Evolutionary conservation across 2,888 invertebrate species (phyloP).

Genomic region (Polydrusus pterygomalis): DNA sequence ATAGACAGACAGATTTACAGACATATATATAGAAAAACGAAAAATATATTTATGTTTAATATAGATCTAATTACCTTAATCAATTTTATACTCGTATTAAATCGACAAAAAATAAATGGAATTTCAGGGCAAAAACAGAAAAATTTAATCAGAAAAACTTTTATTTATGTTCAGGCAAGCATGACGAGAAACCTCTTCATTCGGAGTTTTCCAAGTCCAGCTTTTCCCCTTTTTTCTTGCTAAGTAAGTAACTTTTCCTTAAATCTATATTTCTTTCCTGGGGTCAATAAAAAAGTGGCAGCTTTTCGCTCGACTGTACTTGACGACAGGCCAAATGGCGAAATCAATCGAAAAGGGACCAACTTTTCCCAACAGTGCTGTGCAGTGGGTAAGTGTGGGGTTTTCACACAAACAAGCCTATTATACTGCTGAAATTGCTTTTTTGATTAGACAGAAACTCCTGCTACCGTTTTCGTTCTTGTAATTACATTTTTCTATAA

Average conservation of each 20-base stretch:
- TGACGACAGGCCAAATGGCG: slow-evolving; percentile 55
- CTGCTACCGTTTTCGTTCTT: slow-evolving; percentile 23
- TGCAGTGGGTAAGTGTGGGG: slow-evolving; percentile 32
- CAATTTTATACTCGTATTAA: too few species aligned
- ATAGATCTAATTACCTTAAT: background rate
- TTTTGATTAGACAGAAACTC: slow-evolving; percentile 42
- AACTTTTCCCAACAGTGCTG: slow-evolving; percentile 49
- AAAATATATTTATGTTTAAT: too few species aligned
- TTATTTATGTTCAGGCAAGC: slow-evolving; percentile 55
- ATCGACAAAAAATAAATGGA: too few species aligned
- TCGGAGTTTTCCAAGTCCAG: slow-evolving; percentile 48
- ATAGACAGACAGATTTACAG: too few species aligned
- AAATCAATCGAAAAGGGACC: slow-evolving; percentile 54
- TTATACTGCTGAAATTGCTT: slow-evolving; percentile 49
- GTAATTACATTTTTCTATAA: slow-evolving; percentile 27
- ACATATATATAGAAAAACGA: too few species aligned
- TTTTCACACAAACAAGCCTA: slow-evolving; percentile 35
- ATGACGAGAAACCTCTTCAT: slow-evolving; percentile 56
- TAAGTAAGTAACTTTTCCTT: slow-evolving; percentile 55
- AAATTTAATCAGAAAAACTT: slow-evolving; percentile 56
- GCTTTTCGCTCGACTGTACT: slow-evolving; percentile 54
- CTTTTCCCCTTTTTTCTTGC: slow-evolving; percentile 52
- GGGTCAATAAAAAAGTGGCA: slow-evolving; percentile 56
- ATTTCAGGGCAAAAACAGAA: slow-evolving; percentile 17
- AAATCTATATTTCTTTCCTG: slow-evolving; percentile 56